Evolutionary conservation across 2,888 invertebrate species (phyloP).

Genomic region (Catotricha subobsoleta): DNA sequence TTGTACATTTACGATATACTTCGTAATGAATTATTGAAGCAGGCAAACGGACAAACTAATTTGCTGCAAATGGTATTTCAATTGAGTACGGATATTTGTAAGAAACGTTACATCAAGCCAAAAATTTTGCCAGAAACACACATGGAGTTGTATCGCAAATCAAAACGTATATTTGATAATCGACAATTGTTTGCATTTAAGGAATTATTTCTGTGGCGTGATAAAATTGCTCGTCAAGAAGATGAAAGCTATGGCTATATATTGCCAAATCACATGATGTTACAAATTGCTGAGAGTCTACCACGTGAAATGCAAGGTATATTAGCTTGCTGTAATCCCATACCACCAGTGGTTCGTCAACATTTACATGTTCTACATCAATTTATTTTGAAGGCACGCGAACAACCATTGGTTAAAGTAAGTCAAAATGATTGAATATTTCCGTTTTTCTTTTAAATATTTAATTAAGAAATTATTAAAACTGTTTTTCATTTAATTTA

Average conservation of each 20-base stretch:
- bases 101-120: slow-evolving; percentile 62
- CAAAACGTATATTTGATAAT: slow-evolving; percentile 64
- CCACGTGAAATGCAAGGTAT: slow-evolving; percentile 89
- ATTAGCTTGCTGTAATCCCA: slow-evolving; percentile 79
- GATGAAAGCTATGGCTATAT: slow-evolving; percentile 90
- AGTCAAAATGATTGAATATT: slow-evolving; percentile 8
- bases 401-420: slow-evolving; percentile 45
- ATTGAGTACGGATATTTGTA: slow-evolving; percentile 56
- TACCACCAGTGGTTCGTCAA: slow-evolving; percentile 49
- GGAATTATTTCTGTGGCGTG: slow-evolving; percentile 75
- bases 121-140: slow-evolving; percentile 48
- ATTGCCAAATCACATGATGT: slow-evolving; percentile 88
- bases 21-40: slow-evolving; percentile 50
- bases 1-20: slow-evolving; percentile 72
- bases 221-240: slow-evolving; percentile 59
- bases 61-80: slow-evolving; percentile 52
- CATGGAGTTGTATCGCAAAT: slow-evolving; percentile 56
- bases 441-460: background rate
- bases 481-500: slow-evolving; percentile 6
- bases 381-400: slow-evolving; percentile 50
- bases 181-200: slow-evolving; percentile 68
- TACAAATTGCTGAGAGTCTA: slow-evolving; percentile 70
- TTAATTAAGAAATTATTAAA: too few species aligned
- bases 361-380: slow-evolving; percentile 39
- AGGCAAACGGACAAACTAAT: slow-evolving; percentile 43